Conservation (phyloP, 2,888 invertebrate species). For the Phengaris arion region DNA sequence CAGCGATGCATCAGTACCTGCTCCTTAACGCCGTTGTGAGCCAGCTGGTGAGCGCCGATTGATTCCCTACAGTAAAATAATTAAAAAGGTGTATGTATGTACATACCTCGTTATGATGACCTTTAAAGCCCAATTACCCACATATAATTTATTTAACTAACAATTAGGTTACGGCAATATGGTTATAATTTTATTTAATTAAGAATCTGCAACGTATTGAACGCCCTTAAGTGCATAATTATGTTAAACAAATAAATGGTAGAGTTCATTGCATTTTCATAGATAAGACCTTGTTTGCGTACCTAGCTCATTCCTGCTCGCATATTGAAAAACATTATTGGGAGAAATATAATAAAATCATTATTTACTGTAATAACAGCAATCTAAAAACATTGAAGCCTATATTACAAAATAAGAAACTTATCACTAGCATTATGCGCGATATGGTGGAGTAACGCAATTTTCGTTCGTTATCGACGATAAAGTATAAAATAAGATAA, state of each 20-base stretch:
- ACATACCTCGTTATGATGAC: too few relatives aligned
- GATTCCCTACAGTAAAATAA: constrained; percentile 63
- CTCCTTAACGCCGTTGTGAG: constrained; percentile 89
- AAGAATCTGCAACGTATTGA: background rate
- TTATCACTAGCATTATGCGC: background rate
- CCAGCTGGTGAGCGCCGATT: constrained; percentile 84
- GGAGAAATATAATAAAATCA: too few relatives aligned
- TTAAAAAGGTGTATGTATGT: too few relatives aligned
- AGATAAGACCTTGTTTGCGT: background rate
- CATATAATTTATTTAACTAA: constrained; percentile 31
- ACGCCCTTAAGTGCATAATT: background rate
- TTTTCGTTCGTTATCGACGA: background rate
- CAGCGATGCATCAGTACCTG: constrained; percentile 95
- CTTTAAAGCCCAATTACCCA: constrained; percentile 54
- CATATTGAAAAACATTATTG: too few relatives aligned
- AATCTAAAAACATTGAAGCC: background rate
- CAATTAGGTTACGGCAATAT: background rate
- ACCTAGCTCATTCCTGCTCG: background rate
- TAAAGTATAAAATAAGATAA: constrained; percentile 12
- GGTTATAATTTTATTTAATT: background rate
- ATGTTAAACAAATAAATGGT: background rate
- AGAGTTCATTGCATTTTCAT: background rate
- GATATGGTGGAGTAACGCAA: background rate
- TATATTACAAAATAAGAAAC: background rate
- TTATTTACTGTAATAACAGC: background rate